phyloP scores from a whole-genome alignment of 2,888 invertebrate genomes.

The Argyresthia goedartella region DNA sequence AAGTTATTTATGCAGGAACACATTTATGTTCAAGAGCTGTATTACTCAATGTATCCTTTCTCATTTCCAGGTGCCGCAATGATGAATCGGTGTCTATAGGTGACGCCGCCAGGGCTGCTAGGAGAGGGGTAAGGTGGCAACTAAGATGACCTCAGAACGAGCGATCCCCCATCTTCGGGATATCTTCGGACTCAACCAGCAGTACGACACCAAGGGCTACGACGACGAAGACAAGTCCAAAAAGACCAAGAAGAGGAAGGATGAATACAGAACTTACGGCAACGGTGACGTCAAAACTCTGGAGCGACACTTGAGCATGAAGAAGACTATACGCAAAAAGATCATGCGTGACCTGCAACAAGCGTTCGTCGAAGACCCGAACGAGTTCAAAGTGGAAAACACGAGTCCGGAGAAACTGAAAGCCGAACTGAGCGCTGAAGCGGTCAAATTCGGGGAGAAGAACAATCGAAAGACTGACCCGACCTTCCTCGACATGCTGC shows the following conservation, averaged over 20 bases:
- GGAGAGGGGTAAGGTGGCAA: constrained; percentile 7
- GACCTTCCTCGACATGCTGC: constrained; percentile 77
- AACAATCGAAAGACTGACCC: constrained; percentile 68
- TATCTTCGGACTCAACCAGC: constrained; percentile 76
- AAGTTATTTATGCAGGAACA: too few relatives aligned
- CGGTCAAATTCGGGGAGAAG: constrained; percentile 73
- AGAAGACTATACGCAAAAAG: constrained; percentile 87
- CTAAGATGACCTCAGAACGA: constrained; percentile 76
- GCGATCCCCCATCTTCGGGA: constrained; percentile 83
- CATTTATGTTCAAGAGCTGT: too few relatives aligned
- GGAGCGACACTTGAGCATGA: constrained; percentile 87
- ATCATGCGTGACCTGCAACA: constrained; percentile 88
- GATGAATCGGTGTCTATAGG: constrained; percentile 46
- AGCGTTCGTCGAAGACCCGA: constrained; percentile 79
- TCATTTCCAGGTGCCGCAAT: constrained; percentile 54
- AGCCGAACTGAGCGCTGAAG: constrained; percentile 76
- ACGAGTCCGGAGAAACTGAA: constrained; percentile 77
- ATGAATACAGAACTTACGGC: constrained; percentile 76
- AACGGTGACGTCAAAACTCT: constrained; percentile 80
- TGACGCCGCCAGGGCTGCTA: constrained; percentile 30
- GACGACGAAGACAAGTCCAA: constrained; percentile 67
- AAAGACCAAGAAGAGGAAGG: constrained; percentile 74
- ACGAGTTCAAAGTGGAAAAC: constrained; percentile 79
- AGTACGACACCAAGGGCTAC: constrained; percentile 56
- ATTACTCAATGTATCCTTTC: constrained; percentile 13